Percentiles rank a stretch among this genome's conserved stretches.
These are phyloP conservation scores for Neopipo cinnamomea DNA, from an alignment of 2,113 vertebrate species.

Conservation along the genomic window DNA sequence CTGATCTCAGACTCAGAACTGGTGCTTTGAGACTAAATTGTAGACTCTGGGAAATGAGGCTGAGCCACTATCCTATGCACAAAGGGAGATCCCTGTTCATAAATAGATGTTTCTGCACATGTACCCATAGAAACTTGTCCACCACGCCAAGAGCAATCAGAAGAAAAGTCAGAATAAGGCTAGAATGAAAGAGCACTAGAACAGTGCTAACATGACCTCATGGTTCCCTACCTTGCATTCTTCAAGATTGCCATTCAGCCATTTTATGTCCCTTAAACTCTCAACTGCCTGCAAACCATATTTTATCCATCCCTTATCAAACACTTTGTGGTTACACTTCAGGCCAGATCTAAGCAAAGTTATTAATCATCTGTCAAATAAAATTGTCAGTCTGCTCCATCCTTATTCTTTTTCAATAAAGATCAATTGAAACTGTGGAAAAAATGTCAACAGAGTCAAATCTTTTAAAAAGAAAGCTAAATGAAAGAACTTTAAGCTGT, in stretches of 20 bases:
- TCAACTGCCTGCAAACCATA: conserved; percentile 57
- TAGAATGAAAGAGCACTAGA: not conserved
- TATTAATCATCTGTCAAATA: conserved; percentile 65
- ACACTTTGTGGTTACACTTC: conserved; percentile 57
- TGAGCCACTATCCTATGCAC: not conserved
- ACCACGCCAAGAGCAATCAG: not conserved
- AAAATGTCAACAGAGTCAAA: conserved; percentile 45
- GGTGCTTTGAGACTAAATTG: not conserved
- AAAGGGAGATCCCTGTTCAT: not conserved
- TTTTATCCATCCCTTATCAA: conserved; percentile 55
- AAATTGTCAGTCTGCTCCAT: conserved; percentile 44
- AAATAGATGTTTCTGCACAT: not conserved
- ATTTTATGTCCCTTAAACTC: conserved; percentile 30
- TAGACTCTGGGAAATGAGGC: not conserved
- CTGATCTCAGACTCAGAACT: not conserved
- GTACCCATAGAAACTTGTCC: not conserved
- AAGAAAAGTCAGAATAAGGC: not conserved
- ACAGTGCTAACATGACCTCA: not conserved
- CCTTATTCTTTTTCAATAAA: conserved; percentile 59
- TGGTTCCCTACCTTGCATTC: not conserved
- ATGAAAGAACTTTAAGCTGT: conserved; percentile 44
- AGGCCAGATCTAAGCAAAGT: conserved; percentile 57
- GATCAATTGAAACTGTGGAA: conserved; percentile 52
- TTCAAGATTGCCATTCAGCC: conserved; percentile 17
- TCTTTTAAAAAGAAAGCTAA: conserved; percentile 42